phyloP scores from a whole-genome alignment of 2,797 vertebrate genomes.

The Naso thynnoides region DNA sequence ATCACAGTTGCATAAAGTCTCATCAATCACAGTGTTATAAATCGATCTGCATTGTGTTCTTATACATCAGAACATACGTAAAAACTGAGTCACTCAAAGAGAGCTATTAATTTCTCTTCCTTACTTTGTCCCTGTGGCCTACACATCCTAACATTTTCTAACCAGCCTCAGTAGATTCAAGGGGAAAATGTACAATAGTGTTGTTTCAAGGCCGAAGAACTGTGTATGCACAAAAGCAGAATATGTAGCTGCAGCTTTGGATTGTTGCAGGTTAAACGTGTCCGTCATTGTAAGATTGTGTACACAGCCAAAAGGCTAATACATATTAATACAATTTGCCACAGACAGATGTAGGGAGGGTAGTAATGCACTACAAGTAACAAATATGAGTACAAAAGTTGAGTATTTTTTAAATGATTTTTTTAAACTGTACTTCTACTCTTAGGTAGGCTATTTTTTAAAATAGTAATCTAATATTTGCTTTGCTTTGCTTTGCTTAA shows the following conservation, averaged over 20 bases:
- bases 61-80: too few species aligned
- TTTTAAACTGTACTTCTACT: too few species aligned
- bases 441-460: too few species aligned
- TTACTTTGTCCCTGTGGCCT: background rate
- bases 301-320: conserved; percentile 14
- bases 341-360: background rate
- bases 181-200: conserved; percentile 19
- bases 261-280: conserved; percentile 24
- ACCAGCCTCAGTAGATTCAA: conserved; percentile 5
- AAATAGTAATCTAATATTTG: too few species aligned
- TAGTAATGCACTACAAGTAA: too few species aligned
- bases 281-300: conserved; percentile 15
- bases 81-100: background rate
- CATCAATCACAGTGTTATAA: background rate
- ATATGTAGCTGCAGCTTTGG: conserved; percentile 12
- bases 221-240: conserved; percentile 3
- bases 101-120: background rate
- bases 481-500: too few species aligned
- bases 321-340: conserved; percentile 14
- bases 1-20: background rate
- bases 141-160: background rate
- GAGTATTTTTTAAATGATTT: too few species aligned
- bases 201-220: conserved; percentile 47
- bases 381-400: too few species aligned
- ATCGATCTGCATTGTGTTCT: conserved; percentile 17